Evolutionary conservation across 1,140 invertebrate species (phyloP).

Genomic region (Paralvinella palmiformis): DNA sequence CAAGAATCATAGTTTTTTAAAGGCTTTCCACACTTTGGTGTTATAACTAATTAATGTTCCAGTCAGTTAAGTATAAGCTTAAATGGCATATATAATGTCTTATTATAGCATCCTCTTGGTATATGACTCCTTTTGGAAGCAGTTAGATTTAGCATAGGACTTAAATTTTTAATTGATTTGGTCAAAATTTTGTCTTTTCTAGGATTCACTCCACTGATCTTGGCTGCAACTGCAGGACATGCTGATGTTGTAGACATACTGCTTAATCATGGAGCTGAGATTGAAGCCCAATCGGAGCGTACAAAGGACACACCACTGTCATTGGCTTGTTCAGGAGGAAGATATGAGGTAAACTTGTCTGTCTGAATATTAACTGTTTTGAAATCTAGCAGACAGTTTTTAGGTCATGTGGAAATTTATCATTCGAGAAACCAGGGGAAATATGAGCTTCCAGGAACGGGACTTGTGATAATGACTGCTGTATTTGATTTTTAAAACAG

Average conservation of each 20-base stretch:
- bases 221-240: conserved; percentile 95
- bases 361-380: background rate
- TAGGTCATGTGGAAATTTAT: background rate
- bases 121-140: too few relatives aligned
- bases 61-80: too few relatives aligned
- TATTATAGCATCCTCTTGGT: background rate
- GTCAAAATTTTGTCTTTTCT: conserved; percentile 18
- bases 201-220: conserved; percentile 93
- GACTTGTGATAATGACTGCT: background rate
- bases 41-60: too few relatives aligned
- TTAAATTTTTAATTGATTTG: too few relatives aligned
- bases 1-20: too few relatives aligned
- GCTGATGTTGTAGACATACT: conserved; percentile 90
- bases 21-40: too few relatives aligned
- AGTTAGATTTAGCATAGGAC: too few relatives aligned
- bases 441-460: background rate
- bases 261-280: conserved; percentile 84
- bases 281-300: conserved; percentile 96
- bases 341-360: conserved; percentile 66
- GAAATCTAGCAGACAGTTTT: background rate
- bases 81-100: background rate
- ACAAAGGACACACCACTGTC: conserved; percentile 98
- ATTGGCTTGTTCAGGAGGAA: conserved; percentile 91
- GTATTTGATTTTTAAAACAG: too few relatives aligned
- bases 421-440: background rate